Base-by-base conservation (phyloP, 1,140 invertebrate genomes). In the Drosophila watanabei region DNA sequence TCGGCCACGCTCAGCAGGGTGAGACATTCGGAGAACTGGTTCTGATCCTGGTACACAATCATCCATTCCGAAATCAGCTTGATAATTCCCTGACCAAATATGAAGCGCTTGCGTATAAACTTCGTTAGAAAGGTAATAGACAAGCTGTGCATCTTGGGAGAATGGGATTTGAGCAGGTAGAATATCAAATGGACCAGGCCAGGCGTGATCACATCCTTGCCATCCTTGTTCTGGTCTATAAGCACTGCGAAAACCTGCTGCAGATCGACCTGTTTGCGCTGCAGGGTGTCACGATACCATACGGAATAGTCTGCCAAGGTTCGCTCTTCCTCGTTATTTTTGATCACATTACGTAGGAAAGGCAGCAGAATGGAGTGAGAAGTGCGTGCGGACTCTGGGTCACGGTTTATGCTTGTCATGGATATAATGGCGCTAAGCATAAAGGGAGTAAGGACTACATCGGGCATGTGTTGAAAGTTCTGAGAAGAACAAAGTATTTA, bases 191-290 rank as follows among this genome's bases (percentile, higher is more conserved):
- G 84, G 1, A 92, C 77, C 2, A 93, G 59, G 0, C 92, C 92
- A 0, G 92, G 92, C 1, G 92, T 93, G 9, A 93, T 88, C 13
- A 88, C 78, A 76, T 93, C 92, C 37, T 92, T 93, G 32, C 92
- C 92, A 41, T 93, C 89, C 57, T 93, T 92, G 58, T 93, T 93
- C 35, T 92, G 92, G 66, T 93, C 92, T 24, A 93, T 91, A 0
- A 93, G 81, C 28, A 93, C 89, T 0, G 69, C 57, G 13, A 93
- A 86, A 0, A 93, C 80, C 65, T 93, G 91, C n/a, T 91, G 63
- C 18, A 93, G 33, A 58, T 93, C 68, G 2, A 92, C 89, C 32
- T 88, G 82, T 49, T 88, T 80, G 10, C 79, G 77, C 33, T 93
- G 92, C 33, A 93, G 62, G 3, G 88, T 86, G 51, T 93, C 92